Base-by-base conservation (phyloP, 2,888 invertebrate species). In the Caenorhabditis virilis region DNA sequence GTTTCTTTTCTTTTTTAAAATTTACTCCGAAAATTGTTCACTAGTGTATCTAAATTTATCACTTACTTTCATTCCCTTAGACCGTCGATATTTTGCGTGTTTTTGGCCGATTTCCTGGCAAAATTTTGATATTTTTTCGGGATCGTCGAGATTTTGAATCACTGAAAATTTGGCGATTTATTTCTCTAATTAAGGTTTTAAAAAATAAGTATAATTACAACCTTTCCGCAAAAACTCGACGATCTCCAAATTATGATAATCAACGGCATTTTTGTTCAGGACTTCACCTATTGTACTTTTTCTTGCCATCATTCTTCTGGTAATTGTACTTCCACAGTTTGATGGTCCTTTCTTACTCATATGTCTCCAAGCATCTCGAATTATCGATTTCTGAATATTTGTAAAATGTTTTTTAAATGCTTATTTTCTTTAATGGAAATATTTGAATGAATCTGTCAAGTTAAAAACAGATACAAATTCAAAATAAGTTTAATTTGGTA, bases 341-440 rank as follows among this genome's bases (percentile, higher is more conserved):
- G 63, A 60, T 11, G 69, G 72, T 1, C 72, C 72, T 20, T 65
- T 64, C 22, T 61, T 53, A 26, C 62, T 60, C 72, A 72, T 72
- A 38, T 72, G 72, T 25, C 66, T 42, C 66, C 66, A 70, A 47
- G 63, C 66, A 26, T 51, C 56, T 11, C 62, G 62, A 23, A 70
- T 48, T 22, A 63, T 65, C 20, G 54, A 50, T 42, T 67, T 72
- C 72, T 64, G 53, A 45, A 56, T 23, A 48, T 48, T 25, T 38
- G 13, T 49, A 23, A 30, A 9, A 36, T 45, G 27, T 51, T 18
- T 39, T 48, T 26, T 23, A 33, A 51, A 25, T 45, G 13, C 45
- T 20, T 25, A 39, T 18, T 20, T 25, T 49, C n/a, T n/a, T n/a
- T n/a, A n/a, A n/a, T n/a, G n/a, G n/a, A 4, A 18, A 35, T 22